Evolutionary conservation across 2,797 vertebrate species (phyloP).

Genomic region (Tympanoctomys barrerae): DNA sequence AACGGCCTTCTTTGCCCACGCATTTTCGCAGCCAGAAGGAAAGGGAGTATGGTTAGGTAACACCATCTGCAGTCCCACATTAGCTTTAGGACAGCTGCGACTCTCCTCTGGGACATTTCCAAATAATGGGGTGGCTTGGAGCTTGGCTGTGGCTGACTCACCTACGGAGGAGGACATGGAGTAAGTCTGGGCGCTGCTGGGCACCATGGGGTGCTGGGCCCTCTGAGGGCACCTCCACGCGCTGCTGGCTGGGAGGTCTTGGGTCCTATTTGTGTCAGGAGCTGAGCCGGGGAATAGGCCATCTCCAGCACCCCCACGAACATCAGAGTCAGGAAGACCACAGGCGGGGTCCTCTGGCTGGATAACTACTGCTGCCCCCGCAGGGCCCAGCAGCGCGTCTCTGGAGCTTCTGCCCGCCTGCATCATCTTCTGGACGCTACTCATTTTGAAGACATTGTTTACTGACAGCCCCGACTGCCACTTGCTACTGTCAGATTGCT

Average conservation of each 20-base stretch:
- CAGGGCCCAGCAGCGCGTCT: conserved; percentile 85
- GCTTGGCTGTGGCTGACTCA: conserved; percentile 37
- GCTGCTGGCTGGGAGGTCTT: conserved; percentile 17
- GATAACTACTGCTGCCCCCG: conserved; percentile 87
- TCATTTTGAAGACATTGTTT: conserved; percentile 91
- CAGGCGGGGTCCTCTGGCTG: conserved; percentile 85
- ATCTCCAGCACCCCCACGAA: conserved; percentile 63
- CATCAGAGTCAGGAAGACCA: conserved; percentile 66
- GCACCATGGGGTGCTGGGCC: background rate
- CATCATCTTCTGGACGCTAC: conserved; percentile 92
- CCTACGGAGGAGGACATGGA: conserved; percentile 16
- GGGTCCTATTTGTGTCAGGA: conserved; percentile 35
- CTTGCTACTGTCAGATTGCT: conserved; percentile 94
- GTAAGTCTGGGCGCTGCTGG: background rate
- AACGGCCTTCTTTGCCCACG: conserved; percentile 91
- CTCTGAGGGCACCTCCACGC: conserved; percentile 67
- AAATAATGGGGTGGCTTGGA: conserved; percentile 86
- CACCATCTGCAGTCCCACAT: conserved; percentile 67
- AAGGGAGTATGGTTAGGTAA: conserved; percentile 83
- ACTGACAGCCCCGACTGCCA: conserved; percentile 95
- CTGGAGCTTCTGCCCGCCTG: conserved; percentile 81
- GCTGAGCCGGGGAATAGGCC: conserved; percentile 59
- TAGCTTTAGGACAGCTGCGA: conserved; percentile 74
- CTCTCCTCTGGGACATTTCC: conserved; percentile 80
- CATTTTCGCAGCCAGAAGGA: conserved; percentile 85